Evolutionary conservation across 2,797 vertebrate genomes (phyloP), one percentile per base, ranked within the genome.

Genomic region (Antennarius maculatus): DNA sequence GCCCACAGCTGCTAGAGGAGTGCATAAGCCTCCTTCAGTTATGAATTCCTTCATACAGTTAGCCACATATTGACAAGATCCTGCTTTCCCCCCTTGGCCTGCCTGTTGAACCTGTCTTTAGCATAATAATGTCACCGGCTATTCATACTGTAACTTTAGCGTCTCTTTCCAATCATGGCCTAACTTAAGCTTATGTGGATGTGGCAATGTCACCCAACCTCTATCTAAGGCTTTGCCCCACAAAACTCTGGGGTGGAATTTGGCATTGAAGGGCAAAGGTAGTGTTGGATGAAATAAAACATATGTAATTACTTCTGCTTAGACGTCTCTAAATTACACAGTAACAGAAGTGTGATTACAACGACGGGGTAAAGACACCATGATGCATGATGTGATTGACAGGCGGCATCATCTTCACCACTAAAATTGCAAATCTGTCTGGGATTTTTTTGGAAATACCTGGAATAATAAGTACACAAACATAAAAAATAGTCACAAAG

Each of bases 111-210:
- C 85, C 78, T 87, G 85, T 85, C 83, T 91, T 88, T 71, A 49
- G 78, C 70, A 80, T 80, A 86, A 84, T 86, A 87, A 87, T 86
- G 89, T 90, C 83, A 87, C 71, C 74, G 83, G 79, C 87, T 92
- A 91, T 91, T 91, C 86, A 83, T 90, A 88, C 69, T 79, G 91
- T 90, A 92, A 91, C 89, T 74, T 82, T 88, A 90, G 77, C 61
- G 58, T 66, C 69, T 79, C 84, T 88, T 83, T 86, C 84, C 83
- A 83, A 82, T 80, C 82, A 85, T 79, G 84, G 86, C 61, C 76
- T 82, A 82, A 71, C 81, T 86, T 85, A 87, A 88, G 82, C 81
- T 88, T 61, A 83, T 70, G 82, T 88, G 71, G 85, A 81, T 81
- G 82, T 76, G 82, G 78, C 77, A 79, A 81, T 83, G 84, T 85